A percentile compares a stretch with the other conserved stretches of the same genome.
These are phyloP conservation scores for Abrostola triplasia DNA, from an alignment of 2,888 invertebrate genomes.

Conservation along the genomic window DNA sequence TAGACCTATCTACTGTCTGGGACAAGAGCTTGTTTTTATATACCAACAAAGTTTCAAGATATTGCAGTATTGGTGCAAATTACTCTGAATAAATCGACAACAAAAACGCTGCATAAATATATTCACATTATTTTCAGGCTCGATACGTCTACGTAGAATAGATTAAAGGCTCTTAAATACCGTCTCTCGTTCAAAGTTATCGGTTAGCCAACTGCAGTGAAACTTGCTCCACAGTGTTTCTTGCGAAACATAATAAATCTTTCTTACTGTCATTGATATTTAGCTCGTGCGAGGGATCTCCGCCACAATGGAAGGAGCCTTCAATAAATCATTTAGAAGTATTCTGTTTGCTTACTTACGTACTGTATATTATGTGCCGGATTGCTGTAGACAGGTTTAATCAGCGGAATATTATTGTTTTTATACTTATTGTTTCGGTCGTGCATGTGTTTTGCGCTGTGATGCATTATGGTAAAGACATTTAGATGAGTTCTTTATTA, in stretches of 20 bases:
- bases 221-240: conserved; percentile 75
- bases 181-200: conserved; percentile 70
- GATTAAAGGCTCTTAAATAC: conserved; percentile 79
- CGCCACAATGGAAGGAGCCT: conserved; percentile 68
- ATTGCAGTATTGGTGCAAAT: too few relatives aligned
- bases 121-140: conserved; percentile 50
- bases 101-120: conserved; percentile 18
- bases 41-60: too few relatives aligned
- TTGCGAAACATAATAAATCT: conserved; percentile 84
- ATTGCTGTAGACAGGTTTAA: conserved; percentile 50
- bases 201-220: conserved; percentile 79
- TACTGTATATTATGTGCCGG: conserved; percentile 50
- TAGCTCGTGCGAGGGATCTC: conserved; percentile 77
- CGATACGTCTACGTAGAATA: conserved; percentile 42
- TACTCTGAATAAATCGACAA: not conserved
- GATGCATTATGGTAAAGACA: not conserved
- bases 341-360: conserved; percentile 72
- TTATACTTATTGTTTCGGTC: conserved; percentile 13
- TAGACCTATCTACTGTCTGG: too few relatives aligned
- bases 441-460: conserved; percentile 1
- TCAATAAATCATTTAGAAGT: conserved; percentile 82
- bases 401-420: conserved; percentile 33
- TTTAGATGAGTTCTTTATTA: too few relatives aligned
- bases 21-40: too few relatives aligned
- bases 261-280: conserved; percentile 85